These are phyloP conservation scores for Myotis myotis DNA, from an alignment of 2,797 vertebrate genomes.

Conservation along the genomic window DNA sequence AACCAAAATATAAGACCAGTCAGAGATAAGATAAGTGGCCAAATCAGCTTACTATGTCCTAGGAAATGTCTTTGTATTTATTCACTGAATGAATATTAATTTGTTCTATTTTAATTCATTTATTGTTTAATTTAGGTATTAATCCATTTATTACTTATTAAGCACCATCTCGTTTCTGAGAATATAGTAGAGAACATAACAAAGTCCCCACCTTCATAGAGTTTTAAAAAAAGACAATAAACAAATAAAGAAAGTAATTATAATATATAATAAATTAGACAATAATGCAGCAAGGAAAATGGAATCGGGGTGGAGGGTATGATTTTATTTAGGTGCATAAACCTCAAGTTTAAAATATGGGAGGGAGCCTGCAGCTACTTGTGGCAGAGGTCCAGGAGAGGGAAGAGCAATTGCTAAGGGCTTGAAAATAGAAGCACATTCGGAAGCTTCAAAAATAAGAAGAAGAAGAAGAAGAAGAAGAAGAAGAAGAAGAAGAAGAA, in stretches of 20 bases:
- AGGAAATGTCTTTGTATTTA: background rate
- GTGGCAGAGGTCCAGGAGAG: background rate
- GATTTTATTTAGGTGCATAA: background rate
- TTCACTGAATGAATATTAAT: background rate
- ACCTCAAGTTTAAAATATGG: background rate
- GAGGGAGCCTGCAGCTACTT: fast-evolving
- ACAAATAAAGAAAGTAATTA: background rate
- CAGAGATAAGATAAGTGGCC: background rate
- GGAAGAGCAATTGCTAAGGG: background rate
- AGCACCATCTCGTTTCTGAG: background rate
- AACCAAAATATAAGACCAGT: background rate
- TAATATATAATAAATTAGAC: background rate
- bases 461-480: too few species aligned
- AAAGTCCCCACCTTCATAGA: background rate
- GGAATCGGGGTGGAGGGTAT: fast-evolving
- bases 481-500: too few species aligned
- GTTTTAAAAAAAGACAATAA: background rate
- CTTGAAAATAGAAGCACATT: background rate
- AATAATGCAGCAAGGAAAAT: background rate
- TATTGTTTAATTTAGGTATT: background rate
- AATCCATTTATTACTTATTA: background rate
- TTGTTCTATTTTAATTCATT: background rate
- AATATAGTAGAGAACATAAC: background rate
- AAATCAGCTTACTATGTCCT: background rate
- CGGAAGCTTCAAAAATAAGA: background rate